Evolutionary conservation across 2,797 vertebrate genomes (phyloP).

Genomic region (Gephyroberyx darwinii): DNA sequence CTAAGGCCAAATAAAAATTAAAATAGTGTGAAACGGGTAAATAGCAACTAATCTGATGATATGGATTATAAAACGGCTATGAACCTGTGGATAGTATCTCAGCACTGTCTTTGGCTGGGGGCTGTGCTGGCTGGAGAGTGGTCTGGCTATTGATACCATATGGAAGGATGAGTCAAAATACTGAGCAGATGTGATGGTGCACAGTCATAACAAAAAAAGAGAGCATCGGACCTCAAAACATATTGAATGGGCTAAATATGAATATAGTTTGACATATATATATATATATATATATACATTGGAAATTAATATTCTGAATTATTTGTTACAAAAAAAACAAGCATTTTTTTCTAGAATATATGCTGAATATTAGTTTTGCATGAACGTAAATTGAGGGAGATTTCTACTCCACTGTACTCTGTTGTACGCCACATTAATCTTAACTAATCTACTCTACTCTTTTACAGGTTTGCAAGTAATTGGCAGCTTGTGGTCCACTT

Average conservation of each 20-base stretch:
- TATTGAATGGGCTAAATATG: constrained; percentile 20
- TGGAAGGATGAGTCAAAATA: constrained; percentile 72
- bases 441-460: too few species aligned
- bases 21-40: constrained; percentile 50
- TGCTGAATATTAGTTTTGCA: background rate
- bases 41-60: constrained; percentile 56
- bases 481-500: background rate
- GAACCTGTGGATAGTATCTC: constrained; percentile 49
- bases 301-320: constrained; percentile 3
- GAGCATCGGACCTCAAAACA: constrained; percentile 21
- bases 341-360: background rate
- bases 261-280: background rate
- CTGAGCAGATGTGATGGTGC: constrained; percentile 69
- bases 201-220: constrained; percentile 47
- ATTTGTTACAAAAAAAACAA: background rate
- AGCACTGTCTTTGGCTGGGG: constrained; percentile 49
- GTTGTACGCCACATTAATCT: too few species aligned
- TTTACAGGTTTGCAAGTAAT: background rate
- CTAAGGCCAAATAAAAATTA: constrained; percentile 26
- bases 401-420: too few species aligned
- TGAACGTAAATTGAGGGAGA: background rate
- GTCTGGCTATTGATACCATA: constrained; percentile 71
- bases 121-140: constrained; percentile 49
- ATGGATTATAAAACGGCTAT: constrained; percentile 54
- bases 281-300: background rate